These are phyloP conservation scores for Drosophila greeni DNA, from an alignment of 2,888 invertebrate species.

Conservation along the genomic window DNA sequence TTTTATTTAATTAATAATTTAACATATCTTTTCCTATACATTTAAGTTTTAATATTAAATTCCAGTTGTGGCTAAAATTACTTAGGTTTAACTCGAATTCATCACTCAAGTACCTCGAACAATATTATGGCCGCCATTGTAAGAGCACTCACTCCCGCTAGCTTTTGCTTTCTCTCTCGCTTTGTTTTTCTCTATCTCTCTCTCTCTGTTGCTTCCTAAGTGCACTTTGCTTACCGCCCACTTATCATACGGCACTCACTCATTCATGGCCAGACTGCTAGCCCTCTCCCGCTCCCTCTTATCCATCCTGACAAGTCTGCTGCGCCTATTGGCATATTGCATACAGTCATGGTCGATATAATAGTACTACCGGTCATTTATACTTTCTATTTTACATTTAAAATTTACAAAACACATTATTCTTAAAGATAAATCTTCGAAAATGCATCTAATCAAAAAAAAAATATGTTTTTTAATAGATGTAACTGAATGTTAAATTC, in stretches of 20 bases:
- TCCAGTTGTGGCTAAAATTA: no score
- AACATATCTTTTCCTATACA: no score
- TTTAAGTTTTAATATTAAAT: no score
- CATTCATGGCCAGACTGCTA: slow-evolving; percentile 65
- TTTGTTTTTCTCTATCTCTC: slow-evolving; percentile 10
- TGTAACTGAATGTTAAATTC: no score
- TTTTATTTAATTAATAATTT: no score
- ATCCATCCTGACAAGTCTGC: slow-evolving; percentile 25
- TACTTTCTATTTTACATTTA: background rate
- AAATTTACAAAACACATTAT: background rate
- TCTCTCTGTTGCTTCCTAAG: slow-evolving; percentile 28
- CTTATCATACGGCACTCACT: slow-evolving; percentile 69
- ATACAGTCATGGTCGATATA: background rate
- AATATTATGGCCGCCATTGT: slow-evolving; percentile 11
- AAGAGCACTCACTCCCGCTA: slow-evolving; percentile 15
- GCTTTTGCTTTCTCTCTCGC: slow-evolving; percentile 22
- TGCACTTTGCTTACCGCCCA: slow-evolving; percentile 57
- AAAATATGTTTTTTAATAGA: no score
- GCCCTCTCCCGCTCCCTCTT: slow-evolving; percentile 6
- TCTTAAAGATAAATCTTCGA: background rate
- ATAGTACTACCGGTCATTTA: background rate
- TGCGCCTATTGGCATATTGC: slow-evolving; percentile 57
- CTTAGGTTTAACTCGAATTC: no score
- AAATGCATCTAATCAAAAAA: no score
- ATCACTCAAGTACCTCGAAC: background rate